Evolutionary conservation across 2,113 vertebrate species (phyloP).

Genomic region (Lonchura striata): DNA sequence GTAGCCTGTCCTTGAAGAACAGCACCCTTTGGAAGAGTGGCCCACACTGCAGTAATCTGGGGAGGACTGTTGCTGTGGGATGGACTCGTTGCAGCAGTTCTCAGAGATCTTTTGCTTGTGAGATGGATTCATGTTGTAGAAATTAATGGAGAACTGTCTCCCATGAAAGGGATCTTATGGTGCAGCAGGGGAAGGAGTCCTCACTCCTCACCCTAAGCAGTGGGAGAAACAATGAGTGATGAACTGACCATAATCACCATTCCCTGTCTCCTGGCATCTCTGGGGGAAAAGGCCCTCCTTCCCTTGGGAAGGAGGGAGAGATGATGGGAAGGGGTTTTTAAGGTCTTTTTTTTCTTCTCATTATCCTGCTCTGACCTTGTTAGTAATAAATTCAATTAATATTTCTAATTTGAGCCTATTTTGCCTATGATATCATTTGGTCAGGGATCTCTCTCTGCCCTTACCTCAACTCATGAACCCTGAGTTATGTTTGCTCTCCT

Average conservation of each 20-base stretch:
- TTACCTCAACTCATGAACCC: neutral
- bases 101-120: rapidly evolving
- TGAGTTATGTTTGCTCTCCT: neutral
- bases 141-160: neutral
- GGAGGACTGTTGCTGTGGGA: neutral
- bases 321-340: neutral
- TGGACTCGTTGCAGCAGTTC: no score
- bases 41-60: no score
- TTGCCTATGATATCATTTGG: neutral
- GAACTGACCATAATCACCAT: neutral
- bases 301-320: neutral
- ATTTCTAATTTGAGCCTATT: neutral
- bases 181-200: neutral
- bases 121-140: rapidly evolving
- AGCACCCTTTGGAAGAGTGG: neutral
- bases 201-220: neutral
- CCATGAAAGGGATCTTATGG: no score
- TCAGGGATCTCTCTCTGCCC: neutral
- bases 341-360: neutral
- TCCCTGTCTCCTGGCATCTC: neutral
- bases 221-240: neutral
- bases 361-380: neutral
- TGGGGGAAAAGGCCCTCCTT: neutral
- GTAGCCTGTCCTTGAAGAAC: neutral
- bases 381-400: neutral